Conservation (phyloP, 2,888 invertebrate genomes). For the Eustalomyia histrio region DNA sequence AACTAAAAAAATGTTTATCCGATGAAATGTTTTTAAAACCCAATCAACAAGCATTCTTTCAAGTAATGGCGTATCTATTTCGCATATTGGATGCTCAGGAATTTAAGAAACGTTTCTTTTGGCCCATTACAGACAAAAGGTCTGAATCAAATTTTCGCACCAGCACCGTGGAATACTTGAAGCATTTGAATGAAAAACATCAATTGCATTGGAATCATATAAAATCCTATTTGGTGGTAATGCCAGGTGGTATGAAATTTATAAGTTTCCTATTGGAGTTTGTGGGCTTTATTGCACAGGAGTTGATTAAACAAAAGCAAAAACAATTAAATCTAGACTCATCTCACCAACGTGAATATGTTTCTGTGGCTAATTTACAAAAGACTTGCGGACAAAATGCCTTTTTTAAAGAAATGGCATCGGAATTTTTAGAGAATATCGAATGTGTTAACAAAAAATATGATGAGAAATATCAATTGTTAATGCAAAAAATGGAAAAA, state of each 20-base stretch:
- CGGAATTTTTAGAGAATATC: conserved; percentile 71
- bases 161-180: conserved; percentile 76
- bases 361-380: conserved; percentile 66
- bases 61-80: conserved; percentile 77
- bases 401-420: conserved; percentile 73
- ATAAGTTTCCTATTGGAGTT: conserved; percentile 76
- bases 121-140: conserved; percentile 78
- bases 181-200: conserved; percentile 76
- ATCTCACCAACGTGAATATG: conserved; percentile 24
- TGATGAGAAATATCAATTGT: conserved; percentile 66
- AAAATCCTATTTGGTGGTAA: conserved; percentile 77
- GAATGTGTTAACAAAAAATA: conserved; percentile 66
- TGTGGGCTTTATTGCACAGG: conserved; percentile 74
- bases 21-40: conserved; percentile 79
- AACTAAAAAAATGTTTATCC: conserved; percentile 71
- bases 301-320: conserved; percentile 74
- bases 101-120: conserved; percentile 78
- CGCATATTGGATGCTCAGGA: conserved; percentile 76
- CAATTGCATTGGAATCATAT: conserved; percentile 75
- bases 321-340: conserved; percentile 67
- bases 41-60: conserved; percentile 77
- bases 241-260: conserved; percentile 79
- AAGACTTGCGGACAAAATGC: conserved; percentile 70
- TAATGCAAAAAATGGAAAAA: conserved; percentile 61
- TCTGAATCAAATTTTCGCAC: conserved; percentile 76